phyloP scores from a whole-genome alignment of 2,113 vertebrate genomes.

The Pungitius pungitius region DNA sequence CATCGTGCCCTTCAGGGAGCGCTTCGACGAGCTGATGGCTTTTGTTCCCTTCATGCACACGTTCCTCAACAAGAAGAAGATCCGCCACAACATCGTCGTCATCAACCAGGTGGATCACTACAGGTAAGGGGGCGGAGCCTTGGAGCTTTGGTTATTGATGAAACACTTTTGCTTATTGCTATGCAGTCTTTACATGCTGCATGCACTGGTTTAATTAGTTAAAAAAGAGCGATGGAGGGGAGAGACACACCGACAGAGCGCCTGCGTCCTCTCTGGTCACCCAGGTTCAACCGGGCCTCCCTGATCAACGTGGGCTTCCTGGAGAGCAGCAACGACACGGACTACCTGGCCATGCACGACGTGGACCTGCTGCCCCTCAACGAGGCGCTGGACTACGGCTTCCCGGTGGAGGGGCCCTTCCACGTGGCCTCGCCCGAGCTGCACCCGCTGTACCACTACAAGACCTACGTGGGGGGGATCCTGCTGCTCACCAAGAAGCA shows the following conservation, averaged over 20 bases:
- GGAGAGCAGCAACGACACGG: conserved; percentile 93
- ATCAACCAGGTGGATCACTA: conserved; percentile 97
- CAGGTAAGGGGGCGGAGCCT: conserved; percentile 79
- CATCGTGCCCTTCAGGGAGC: conserved; percentile 93
- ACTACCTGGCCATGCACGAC: conserved; percentile 98
- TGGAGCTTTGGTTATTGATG: no score
- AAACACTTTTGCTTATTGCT: no score
- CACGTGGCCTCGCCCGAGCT: conserved; percentile 95
- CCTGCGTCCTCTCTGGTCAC: no score
- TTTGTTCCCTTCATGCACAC: conserved; percentile 95
- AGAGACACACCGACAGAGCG: no score
- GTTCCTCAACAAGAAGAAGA: conserved; percentile 91
- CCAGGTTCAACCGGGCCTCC: conserved; percentile 94
- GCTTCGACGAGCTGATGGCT: conserved; percentile 94
- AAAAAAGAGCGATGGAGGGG: no score
- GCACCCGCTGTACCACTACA: conserved; percentile 97
- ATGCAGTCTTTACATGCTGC: no score
- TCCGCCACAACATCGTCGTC: conserved; percentile 90
- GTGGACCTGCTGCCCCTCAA: conserved; percentile 96
- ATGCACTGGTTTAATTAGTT: no score
- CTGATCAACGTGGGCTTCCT: conserved; percentile 94
- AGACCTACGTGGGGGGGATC: conserved; percentile 96
- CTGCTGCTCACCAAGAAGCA: conserved; percentile 95
- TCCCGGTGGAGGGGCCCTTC: conserved; percentile 91
- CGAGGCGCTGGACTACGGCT: conserved; percentile 91